Evolutionary conservation across 2,113 vertebrate species (phyloP), one percentile per base, ranked within the genome.

Genomic region (Phalacrocorax aristotelis): DNA sequence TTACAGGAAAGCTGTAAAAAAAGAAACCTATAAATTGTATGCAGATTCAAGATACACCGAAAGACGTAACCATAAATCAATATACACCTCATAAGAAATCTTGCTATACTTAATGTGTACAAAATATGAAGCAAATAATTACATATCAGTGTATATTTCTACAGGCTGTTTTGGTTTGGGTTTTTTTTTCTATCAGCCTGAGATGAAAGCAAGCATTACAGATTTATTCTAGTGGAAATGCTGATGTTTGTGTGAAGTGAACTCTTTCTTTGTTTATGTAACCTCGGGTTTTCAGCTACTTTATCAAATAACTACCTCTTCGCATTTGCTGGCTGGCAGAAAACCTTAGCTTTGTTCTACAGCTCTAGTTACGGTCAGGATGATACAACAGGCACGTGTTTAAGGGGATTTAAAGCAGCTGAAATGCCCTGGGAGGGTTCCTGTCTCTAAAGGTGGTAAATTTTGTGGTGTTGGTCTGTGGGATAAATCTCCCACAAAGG

Each of bases 91-190:
- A 65, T 94, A 94, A 92, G 89, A 79, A 97, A 92, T 70, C 80
- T 89, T 87, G 19, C 62, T 95, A 19, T 92, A 52, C 19, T 87
- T 84, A 69, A 68, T 84, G 80, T 89, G 77, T 94, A 92, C 89
- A 91, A 92, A 95, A 95, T 92, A 96, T 38, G 65, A 94, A 89
- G 89, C 74, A 93, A 97, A 95, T 91, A 96, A 96, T 85, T 66
- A 94, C 11, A 27, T 70, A 71, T 71, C 89, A 78, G 14, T 91
- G 77, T 65, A 60, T 48, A 80, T 72, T 89, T 83, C 84, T 81
- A 87, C 44, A n/a, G 40, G 11, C 52, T 70, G 66, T 68, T 96
- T 91, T 71, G 74, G 25, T 74, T 85, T 72, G 42, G 3, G 0
- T 38, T 83, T 69, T 52, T 66, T 78, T 65, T 22, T 6, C 40